Evolutionary conservation across 1,140 invertebrate genomes (phyloP).

Genomic region (Portunus trituberculatus): DNA sequence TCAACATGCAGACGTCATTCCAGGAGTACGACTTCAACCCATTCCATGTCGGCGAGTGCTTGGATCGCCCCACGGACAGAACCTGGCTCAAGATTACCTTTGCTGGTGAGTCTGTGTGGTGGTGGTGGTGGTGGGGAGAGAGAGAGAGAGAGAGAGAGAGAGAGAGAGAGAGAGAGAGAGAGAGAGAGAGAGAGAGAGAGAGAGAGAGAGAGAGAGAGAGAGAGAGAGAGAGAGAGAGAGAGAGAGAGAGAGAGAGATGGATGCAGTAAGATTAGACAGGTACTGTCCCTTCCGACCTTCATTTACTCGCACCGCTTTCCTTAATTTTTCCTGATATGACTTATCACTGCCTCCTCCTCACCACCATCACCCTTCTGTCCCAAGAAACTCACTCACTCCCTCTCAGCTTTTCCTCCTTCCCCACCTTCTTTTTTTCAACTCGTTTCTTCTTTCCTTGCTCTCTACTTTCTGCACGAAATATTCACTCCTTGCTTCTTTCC

Average conservation of each 20-base stretch:
- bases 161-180: no score
- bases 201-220: no score
- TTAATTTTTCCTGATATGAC: neutral
- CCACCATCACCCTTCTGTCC: neutral
- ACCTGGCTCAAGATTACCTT: constrained; percentile 65
- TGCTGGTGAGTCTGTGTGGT: neutral
- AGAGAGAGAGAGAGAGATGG: neutral
- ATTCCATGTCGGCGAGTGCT: constrained; percentile 65
- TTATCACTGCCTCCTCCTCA: neutral
- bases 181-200: no score
- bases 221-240: neutral
- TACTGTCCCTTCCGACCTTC: neutral
- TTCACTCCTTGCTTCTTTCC: neutral
- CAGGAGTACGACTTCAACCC: constrained; percentile 50
- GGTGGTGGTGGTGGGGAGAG: no score
- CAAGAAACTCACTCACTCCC: neutral
- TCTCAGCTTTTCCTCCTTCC: neutral
- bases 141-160: no score
- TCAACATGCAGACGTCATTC: constrained; percentile 59
- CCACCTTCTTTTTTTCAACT: neutral
- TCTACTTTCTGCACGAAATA: neutral
- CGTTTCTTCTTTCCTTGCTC: neutral
- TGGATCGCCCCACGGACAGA: constrained; percentile 41
- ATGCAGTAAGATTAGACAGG: neutral
- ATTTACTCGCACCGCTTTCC: neutral